Evolutionary conservation across 2,113 vertebrate genomes (phyloP), one percentile per base, ranked within the genome.

Genomic region (Benitochromis conjunctus): DNA sequence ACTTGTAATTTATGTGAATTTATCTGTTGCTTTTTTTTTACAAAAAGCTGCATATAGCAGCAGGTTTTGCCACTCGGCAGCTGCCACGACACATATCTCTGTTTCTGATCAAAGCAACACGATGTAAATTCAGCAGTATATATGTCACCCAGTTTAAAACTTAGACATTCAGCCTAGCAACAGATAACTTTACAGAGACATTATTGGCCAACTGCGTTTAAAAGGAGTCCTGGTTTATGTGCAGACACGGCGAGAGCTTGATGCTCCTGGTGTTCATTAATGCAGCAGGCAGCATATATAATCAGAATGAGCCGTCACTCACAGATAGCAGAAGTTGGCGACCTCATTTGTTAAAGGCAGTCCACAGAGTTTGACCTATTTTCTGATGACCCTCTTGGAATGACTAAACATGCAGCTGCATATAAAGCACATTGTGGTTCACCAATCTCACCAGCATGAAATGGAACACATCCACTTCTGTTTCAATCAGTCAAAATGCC

Each of bases 81-180:
- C 69, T 19, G 6, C 16, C 41, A 19, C 31, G 69, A 43, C 1
- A 9, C 21, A 7, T 21, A 38, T 29, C 66, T 74, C 41, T 48
- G 41, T 74, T 46, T 74, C 41, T 74, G 41, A 74, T 46, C 69
- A 74, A 18, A 74, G 21, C 69, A 74, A 26, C 41, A 48, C 3
- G 9, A 29, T 74, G 21, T 29, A 74, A 29, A 74, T 74, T 74
- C 26, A 4, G 21, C 38, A 71, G 64, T 71, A 71, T 46, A 71
- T 24, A 16, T 43, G 38, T 43, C 64, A 69, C 64, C 64, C 38
- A 69, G n/a, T 43, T 71, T 71, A 71, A 71, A 24, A 24, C n/a
- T 43, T 7, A 43, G 8, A 43, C 1, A 3, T 46, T 46, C 0
- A 26, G 21, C 66, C 2, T 0, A 0, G 38, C 38, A 69, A 69